These are phyloP conservation scores for Xylota sylvarum DNA, from an alignment of 2,888 invertebrate genomes.

Conservation along the genomic window DNA sequence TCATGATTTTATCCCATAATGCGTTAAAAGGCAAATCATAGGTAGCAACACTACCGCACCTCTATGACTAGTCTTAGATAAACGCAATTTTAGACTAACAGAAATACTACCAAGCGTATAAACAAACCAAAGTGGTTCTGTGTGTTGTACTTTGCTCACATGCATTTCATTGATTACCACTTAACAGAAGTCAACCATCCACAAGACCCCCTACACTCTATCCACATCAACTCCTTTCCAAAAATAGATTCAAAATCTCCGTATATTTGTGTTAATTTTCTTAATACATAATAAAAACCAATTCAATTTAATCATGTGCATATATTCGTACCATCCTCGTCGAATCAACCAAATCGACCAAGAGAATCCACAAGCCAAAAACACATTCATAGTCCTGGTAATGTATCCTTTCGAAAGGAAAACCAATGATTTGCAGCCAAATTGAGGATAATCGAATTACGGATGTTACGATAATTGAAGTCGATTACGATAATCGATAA, in stretches of 20 bases:
- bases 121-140: no score
- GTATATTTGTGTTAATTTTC: background rate
- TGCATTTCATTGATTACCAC: no score
- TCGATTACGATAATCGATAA: slow-evolving; percentile 70
- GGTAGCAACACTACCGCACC: no score
- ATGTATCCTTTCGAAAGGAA: slow-evolving; percentile 28
- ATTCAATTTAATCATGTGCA: background rate
- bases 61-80: no score
- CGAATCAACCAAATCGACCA: slow-evolving; percentile 30
- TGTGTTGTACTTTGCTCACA: no score
- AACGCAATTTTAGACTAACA: no score
- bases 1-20: no score
- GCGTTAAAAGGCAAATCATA: no score
- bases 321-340: background rate
- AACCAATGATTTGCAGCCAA: slow-evolving; percentile 52
- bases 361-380: slow-evolving; percentile 3
- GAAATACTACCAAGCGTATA: no score
- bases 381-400: background rate
- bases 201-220: background rate
- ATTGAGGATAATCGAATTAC: slow-evolving; percentile 70
- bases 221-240: background rate
- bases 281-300: background rate
- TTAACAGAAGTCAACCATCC: no score
- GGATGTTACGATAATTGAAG: slow-evolving; percentile 65
- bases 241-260: background rate